A percentile compares a stretch with the other conserved stretches of the same genome.
Evolutionary conservation across 1,140 invertebrate species (phyloP).

Genomic region (Drosophila guanche): DNA sequence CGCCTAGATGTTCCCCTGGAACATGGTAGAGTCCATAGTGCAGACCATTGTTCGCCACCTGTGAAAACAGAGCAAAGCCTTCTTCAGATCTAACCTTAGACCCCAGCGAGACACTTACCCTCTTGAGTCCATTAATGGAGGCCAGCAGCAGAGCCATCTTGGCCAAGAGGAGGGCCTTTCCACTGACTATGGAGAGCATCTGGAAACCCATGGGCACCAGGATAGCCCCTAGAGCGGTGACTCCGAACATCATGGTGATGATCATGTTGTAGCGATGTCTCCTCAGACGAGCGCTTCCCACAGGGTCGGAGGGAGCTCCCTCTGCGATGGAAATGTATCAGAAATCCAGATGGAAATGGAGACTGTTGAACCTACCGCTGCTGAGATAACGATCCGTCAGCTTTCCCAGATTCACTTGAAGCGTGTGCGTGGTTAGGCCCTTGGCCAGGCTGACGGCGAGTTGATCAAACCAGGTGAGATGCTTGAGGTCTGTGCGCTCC

Average conservation of each 20-base stretch:
- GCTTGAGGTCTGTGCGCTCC: slow-evolving; percentile 62
- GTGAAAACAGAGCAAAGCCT: too few relatives aligned
- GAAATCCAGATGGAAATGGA: background rate
- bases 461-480: slow-evolving; percentile 74
- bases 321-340: slow-evolving; percentile 9
- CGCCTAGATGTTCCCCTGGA: slow-evolving; percentile 68
- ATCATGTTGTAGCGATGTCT: slow-evolving; percentile 86
- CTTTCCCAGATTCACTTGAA: slow-evolving; percentile 85
- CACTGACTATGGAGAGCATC: slow-evolving; percentile 89
- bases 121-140: slow-evolving; percentile 90
- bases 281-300: slow-evolving; percentile 81
- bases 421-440: slow-evolving; percentile 85
- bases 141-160: slow-evolving; percentile 91
- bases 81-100: background rate
- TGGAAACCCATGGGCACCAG: slow-evolving; percentile 91
- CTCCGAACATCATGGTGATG: slow-evolving; percentile 89
- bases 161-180: slow-evolving; percentile 89
- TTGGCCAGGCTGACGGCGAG: slow-evolving; percentile 84
- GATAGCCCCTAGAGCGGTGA: slow-evolving; percentile 88
- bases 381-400: slow-evolving; percentile 73
- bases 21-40: slow-evolving; percentile 82
- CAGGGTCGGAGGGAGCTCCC: slow-evolving; percentile 3
- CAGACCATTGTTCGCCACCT: slow-evolving; percentile 77
- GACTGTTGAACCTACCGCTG: slow-evolving; percentile 30
- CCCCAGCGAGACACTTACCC: slow-evolving; percentile 79